phyloP scores from a whole-genome alignment of 2,797 vertebrate species.

The Ciconia nigra region DNA sequence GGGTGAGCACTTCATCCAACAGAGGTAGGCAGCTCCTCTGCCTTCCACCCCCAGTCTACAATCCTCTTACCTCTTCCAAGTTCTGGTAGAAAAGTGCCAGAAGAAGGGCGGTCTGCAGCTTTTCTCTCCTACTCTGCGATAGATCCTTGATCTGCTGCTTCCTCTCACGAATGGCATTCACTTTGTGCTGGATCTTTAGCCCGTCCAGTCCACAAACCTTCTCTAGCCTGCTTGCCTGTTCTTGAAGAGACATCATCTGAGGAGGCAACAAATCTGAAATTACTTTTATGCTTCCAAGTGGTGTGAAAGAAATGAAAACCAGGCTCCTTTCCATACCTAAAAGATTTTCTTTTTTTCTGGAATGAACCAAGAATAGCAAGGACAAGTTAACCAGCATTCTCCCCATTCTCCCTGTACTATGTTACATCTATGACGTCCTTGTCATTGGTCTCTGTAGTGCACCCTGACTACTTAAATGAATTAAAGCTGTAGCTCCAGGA shows the following conservation, averaged over 20 bases:
- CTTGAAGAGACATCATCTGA: conserved; percentile 80
- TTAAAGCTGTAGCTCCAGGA: neutral
- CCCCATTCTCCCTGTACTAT: neutral
- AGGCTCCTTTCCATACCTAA: neutral
- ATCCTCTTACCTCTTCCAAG: conserved; percentile 77
- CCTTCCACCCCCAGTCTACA: neutral
- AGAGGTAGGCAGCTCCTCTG: neutral
- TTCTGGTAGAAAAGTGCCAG: conserved; percentile 79
- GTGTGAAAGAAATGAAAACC: neutral
- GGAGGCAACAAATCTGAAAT: conserved; percentile 18
- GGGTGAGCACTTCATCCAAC: neutral
- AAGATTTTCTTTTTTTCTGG: neutral
- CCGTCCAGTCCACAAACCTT: conserved; percentile 64
- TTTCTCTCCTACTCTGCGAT: conserved; percentile 72
- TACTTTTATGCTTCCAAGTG: neutral
- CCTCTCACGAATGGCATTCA: conserved; percentile 66
- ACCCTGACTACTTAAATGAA: neutral
- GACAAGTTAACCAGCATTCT: neutral
- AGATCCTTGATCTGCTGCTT: conserved; percentile 77
- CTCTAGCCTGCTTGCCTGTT: conserved; percentile 73
- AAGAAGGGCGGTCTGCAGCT: conserved; percentile 77
- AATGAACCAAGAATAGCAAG: neutral
- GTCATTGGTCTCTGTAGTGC: neutral
- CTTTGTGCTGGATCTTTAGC: conserved; percentile 63
- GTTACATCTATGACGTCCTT: neutral